Conservation (phyloP, 2,113 vertebrate species). For the Agelaius phoeniceus region DNA sequence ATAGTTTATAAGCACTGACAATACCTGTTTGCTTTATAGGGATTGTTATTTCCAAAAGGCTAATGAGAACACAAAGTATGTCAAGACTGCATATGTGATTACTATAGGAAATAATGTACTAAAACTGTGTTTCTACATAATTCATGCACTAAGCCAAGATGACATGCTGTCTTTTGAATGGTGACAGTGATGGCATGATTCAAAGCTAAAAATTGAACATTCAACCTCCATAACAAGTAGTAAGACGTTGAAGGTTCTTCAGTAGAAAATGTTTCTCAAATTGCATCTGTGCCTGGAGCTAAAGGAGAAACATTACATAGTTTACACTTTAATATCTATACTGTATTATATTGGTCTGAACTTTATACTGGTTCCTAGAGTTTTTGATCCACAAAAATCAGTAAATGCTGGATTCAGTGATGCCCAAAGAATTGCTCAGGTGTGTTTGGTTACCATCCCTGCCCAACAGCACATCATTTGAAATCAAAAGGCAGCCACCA, state of each 20-base stretch:
- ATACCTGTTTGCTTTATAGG: not conserved
- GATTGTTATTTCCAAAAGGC: not conserved
- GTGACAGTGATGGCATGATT: not conserved
- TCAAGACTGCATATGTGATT: not conserved
- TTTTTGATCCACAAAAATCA: not conserved
- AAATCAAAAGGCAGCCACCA: not conserved
- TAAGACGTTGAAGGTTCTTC: not conserved
- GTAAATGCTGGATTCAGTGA: not conserved
- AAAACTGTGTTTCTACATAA: not conserved
- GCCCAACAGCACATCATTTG: not conserved
- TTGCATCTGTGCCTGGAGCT: not conserved
- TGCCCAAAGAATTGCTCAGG: accelerated
- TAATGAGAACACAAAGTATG: not conserved
- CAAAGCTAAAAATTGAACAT: not conserved
- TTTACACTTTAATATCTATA: not conserved
- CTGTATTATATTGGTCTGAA: not conserved
- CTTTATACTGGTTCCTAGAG: not conserved
- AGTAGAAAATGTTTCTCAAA: not conserved
- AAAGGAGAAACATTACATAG: not conserved
- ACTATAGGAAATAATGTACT: not conserved
- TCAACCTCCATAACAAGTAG: not conserved
- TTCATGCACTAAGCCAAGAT: not conserved
- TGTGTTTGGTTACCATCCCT: not conserved
- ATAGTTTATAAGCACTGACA: not conserved
- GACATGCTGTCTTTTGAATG: not conserved